Base-by-base conservation (phyloP, 2,113 vertebrate species). In the Egretta garzetta region DNA sequence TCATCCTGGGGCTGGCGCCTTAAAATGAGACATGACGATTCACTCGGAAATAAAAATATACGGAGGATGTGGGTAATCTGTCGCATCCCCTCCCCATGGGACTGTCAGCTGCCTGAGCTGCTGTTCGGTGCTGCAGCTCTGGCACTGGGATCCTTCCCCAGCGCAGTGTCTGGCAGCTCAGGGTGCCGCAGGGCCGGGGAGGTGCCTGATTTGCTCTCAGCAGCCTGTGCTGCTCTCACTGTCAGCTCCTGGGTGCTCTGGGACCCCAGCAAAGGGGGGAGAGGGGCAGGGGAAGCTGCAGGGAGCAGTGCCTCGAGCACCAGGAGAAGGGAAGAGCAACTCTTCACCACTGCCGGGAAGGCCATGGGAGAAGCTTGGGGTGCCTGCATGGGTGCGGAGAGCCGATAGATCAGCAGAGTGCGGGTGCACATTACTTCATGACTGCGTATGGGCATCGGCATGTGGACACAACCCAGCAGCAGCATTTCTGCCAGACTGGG, bases 81-180 rank as follows among this genome's bases (percentile, higher is more conserved):
- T 22, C 62, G 86, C 33, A 35, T 47, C 73, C 49, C 7, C 45
- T 63, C 37, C 73, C 52, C 32, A 53, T 35, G 41, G 6, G 8
- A 37, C 14, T 23, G 20, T 56, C 68, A 35, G 55, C 63, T n/a
- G 21, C 43, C 86, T 24, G 62, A 11, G 9, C 27, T 73, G 50
- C 52, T 66, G 77, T n/a, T 58, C 16, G 45, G 21, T 73, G 66
- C 55, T 39, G 39, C 77, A 72, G 60, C 53, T 59, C 50, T 20
- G 67, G 27, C 1, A 1, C 28, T 27, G 32, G 41, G 26, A 23
- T 27, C 30, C 21, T 39, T n/a, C 30, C 39, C 63, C 60, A 32
- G 41, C 1, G 0, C 9, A 35, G 66, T 3, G 1, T 5, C 23
- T 20, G 14, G 20, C 22, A 45, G 55, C 37, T 47, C 33, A 1